Base-by-base conservation (phyloP, 2,113 vertebrate genomes). In the Ptilonorhynchus violaceus region DNA sequence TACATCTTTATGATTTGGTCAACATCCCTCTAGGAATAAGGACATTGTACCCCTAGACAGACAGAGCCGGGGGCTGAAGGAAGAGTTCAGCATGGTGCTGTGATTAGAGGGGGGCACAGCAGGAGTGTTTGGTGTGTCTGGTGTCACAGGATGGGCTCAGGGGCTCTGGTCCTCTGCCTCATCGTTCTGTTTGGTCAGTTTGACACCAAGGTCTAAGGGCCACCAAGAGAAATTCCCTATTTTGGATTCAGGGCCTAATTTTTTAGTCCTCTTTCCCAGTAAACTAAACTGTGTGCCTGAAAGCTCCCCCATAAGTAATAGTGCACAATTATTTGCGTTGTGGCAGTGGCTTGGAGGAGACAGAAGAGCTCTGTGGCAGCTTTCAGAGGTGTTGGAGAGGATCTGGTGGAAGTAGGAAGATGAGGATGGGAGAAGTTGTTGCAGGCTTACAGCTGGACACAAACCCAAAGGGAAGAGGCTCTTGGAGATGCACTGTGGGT, bases 1-100 rank as follows among this genome's bases (percentile, higher is more conserved):
- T 93, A 84, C 67, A 47, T 94, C 94, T 96, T 93, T 88, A 92
- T 42, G 87, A 80, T 93, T 88, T 86, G 77, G 85, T 79, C 86
- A 74, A 3, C 60, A 56, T 75, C 59, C 66, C 76, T 58, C 2
- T 47, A n/a, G 44, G 64, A 85, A 50, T 88, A n/a, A 93, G 77
- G 64, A 79, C 11, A 4, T 52, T 70, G 42, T 68, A 86, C 2
- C 73, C 44, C 25, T 14, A 4, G 69, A 30, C 15, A 66, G 44
- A 53, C 5, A 52, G 59, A 67, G 56, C 35, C 1, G 0, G 30
- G 13, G 8, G 37, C 12, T 37, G 80, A 77, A 70, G 50, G 82
- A 52, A 49, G 41, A 15, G 56, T 35, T 81, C 33, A 70, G 69
- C 49, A 23, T 6, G 13, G 55, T 21, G 59, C 62, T 76, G 46